Base-by-base conservation (phyloP, 1,140 invertebrate genomes). In the Nasonia longicornis region DNA sequence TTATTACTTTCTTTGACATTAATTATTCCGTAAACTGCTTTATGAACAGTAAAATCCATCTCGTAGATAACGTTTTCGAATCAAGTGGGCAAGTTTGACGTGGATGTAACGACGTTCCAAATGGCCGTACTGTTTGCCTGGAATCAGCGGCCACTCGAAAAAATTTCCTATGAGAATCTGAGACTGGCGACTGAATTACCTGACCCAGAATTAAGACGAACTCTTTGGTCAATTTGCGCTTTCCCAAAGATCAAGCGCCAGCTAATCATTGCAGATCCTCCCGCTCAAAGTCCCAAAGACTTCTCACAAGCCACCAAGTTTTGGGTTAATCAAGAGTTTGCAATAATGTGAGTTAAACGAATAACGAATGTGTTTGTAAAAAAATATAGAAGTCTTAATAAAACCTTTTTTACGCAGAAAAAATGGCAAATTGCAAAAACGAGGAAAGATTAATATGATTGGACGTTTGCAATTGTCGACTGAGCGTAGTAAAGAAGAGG, bases 91-190 rank as follows among this genome's bases (percentile, higher is more conserved):
- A 95, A 96, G 86, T 99, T 97, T 91, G 99, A 99, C 92, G 92
- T 99, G 81, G 99, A 99, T 89, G 97, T 99, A 3, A 99, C 98
- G 10, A 99, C 98, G 35, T 99, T 99, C 90, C 99, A 99, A 95
- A 99, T 99, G 97, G 97, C 98, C 78, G 98, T 99, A n/a, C 91
- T 99, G 26, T 99, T 99, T 92, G 97, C 97, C 11, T 99, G 98
- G 98, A 99, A 99, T 93, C 97, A 99, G 89, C 92, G 98, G 85
- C 96, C 96, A 42, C 88, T 94, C 81, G 98, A 99, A 84, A 96
- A 95, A 90, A 95, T 99, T 52, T 95, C 96, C 4, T 98, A 99
- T 87, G 98, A 99, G 91, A 98, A 98, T 92, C 92, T 99, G 72
- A 93, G 96, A 86, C 91, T 99, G 84, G 98, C 98, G 4, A 99